phyloP scores from a whole-genome alignment of 37 sponge, comb jelly and placozoan genomes.

The Oopsacas minuta region DNA sequence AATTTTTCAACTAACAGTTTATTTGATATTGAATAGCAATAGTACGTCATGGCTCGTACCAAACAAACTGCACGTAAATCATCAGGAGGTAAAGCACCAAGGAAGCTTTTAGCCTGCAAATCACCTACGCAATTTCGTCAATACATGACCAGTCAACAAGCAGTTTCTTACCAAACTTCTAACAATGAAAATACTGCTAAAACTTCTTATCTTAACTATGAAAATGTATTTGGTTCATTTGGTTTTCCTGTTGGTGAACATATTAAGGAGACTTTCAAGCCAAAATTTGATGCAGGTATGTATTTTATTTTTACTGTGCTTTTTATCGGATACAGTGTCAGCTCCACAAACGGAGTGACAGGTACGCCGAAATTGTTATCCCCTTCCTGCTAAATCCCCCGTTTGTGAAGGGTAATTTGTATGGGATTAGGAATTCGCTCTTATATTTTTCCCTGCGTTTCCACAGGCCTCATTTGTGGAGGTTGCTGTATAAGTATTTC shows the following conservation, averaged over 20 bases:
- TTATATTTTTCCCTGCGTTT: too few relatives aligned
- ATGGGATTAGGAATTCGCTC: too few relatives aligned
- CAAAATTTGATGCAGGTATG: neutral
- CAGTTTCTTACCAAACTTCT: slow-evolving; percentile 12
- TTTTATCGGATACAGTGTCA: too few relatives aligned
- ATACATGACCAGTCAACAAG: slow-evolving; percentile 33
- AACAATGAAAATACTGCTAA: neutral
- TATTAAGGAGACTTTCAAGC: neutral
- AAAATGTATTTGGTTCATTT: slow-evolving; percentile 20
- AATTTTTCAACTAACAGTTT: too few relatives aligned
- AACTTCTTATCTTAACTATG: slow-evolving; percentile 19
- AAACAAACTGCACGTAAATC: slow-evolving; percentile 48
- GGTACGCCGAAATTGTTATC: too few relatives aligned
- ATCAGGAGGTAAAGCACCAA: slow-evolving; percentile 38
- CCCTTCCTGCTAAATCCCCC: too few relatives aligned
- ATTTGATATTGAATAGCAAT: neutral
- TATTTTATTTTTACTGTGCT: too few relatives aligned
- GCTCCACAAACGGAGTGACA: neutral
- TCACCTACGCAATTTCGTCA: slow-evolving; percentile 22
- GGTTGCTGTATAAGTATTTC: too few relatives aligned
- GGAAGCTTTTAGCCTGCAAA: slow-evolving; percentile 22
- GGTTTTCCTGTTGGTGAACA: slow-evolving; percentile 19
- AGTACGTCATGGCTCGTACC: slow-evolving; percentile 46
- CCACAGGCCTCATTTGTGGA: too few relatives aligned
- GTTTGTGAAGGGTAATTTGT: too few relatives aligned